Evolutionary conservation across 1,140 invertebrate species (phyloP).

Genomic region (Cydia fagiglandana): DNA sequence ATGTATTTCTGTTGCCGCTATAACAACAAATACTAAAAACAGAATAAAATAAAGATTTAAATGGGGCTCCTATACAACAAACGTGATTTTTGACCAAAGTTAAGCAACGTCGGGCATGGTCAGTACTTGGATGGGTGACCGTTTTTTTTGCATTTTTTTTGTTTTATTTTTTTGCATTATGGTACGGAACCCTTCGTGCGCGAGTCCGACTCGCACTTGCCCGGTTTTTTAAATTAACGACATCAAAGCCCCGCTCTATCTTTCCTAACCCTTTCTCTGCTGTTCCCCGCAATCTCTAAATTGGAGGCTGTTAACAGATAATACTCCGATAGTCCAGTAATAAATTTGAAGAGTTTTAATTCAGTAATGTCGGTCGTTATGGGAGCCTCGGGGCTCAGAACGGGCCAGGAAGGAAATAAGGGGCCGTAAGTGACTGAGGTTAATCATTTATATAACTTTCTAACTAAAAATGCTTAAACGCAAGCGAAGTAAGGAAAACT

Average conservation of each 20-base stretch:
- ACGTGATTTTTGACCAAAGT: too few species aligned
- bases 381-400: not conserved
- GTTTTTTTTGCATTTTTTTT: too few species aligned
- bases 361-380: conserved; percentile 31
- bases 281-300: conserved; percentile 41
- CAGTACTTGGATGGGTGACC: too few species aligned
- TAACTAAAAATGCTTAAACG: not conserved
- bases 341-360: conserved; percentile 53
- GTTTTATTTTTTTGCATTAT: too few species aligned
- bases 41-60: too few species aligned
- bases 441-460: not conserved
- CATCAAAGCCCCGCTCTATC: conserved; percentile 5
- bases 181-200: too few species aligned
- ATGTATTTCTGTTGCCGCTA: too few species aligned
- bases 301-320: conserved; percentile 47
- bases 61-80: too few species aligned
- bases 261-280: not conserved
- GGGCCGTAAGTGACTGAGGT: not conserved
- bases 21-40: too few species aligned
- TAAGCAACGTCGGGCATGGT: too few species aligned
- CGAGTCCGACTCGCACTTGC: too few species aligned
- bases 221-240: too few species aligned
- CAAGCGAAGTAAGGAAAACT: not conserved
- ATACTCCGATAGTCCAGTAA: conserved; percentile 41
- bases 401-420: not conserved